These are phyloP conservation scores for Drosophila leonis DNA, from an alignment of 2,888 invertebrate species.

Conservation along the genomic window DNA sequence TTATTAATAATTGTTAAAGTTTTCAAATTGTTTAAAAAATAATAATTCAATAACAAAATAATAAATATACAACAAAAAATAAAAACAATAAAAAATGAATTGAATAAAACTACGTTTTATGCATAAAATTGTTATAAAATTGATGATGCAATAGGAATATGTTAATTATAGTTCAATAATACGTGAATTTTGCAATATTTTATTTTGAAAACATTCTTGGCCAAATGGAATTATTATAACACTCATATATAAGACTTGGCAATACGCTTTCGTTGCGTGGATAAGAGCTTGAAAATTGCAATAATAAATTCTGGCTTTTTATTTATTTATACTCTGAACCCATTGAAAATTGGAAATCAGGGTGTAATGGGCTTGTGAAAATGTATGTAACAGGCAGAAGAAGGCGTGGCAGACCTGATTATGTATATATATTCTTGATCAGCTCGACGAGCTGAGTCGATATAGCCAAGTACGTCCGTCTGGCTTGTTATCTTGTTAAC, in stretches of 20 bases:
- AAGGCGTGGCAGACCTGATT: no score
- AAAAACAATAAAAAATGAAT: not conserved
- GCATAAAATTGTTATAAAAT: not conserved
- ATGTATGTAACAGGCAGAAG: no score
- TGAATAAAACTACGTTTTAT: not conserved
- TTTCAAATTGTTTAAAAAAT: no score
- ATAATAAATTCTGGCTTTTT: conserved; percentile 15
- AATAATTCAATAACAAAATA: not conserved
- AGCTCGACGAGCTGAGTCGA: no score
- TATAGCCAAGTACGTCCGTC: no score
- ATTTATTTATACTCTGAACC: no score
- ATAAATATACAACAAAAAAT: not conserved
- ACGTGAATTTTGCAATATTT: conserved; percentile 20
- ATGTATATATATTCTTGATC: no score
- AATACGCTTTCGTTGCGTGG: conserved; percentile 1
- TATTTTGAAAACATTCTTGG: conserved; percentile 13
- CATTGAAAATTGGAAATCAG: no score
- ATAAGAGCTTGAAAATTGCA: conserved; percentile 1
- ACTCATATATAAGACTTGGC: not conserved
- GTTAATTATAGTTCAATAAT: conserved; percentile 10
- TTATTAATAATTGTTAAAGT: no score
- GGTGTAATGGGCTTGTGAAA: no score
- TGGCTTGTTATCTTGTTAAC: no score
- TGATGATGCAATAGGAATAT: conserved; percentile 6
- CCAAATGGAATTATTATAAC: not conserved